Evolutionary conservation across 2,113 vertebrate genomes (phyloP).

Genomic region (Oryctolagus cuniculus): mOryCun1.1 NC_091436.1:75146501-75147000

Average conservation of each 20-base stretch:
- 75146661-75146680: neutral
- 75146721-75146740: neutral
- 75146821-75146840: neutral
- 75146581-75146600: neutral
- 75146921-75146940: too few species aligned
- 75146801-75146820: neutral
- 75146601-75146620: neutral
- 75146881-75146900: too few species aligned
- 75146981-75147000: too few species aligned
- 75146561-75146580: neutral
- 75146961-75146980: too few species aligned
- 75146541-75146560: conserved; percentile 17
- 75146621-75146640: neutral
- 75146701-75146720: neutral
- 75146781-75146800: neutral
- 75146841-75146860: too few species aligned
- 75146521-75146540: neutral
- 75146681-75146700: neutral
- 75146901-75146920: too few species aligned
- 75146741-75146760: neutral
- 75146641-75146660: neutral
- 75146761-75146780: neutral
- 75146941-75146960: too few species aligned
- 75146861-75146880: too few species aligned
- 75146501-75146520: neutral